Evolutionary conservation across 1,140 invertebrate genomes (phyloP).

Genomic region (Dendroctonus valens): DNA sequence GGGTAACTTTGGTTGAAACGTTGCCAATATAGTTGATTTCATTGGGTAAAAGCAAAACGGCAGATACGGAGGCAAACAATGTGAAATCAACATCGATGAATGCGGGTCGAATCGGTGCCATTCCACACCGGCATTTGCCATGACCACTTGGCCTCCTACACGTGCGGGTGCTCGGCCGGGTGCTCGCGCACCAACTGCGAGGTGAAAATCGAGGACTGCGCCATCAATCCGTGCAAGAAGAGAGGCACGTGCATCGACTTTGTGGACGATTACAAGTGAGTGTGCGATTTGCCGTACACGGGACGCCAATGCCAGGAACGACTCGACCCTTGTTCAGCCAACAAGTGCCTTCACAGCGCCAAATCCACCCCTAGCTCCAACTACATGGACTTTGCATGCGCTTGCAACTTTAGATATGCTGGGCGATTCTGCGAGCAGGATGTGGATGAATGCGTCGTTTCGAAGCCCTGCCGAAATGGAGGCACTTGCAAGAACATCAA

Average conservation of each 20-base stretch:
- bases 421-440: slow-evolving; percentile 83
- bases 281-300: slow-evolving; percentile 82
- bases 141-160: slow-evolving; percentile 79
- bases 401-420: slow-evolving; percentile 82
- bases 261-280: slow-evolving; percentile 87
- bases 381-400: slow-evolving; percentile 86
- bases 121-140: slow-evolving; percentile 83
- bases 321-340: slow-evolving; percentile 82
- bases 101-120: slow-evolving; percentile 91
- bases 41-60: background rate
- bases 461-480: slow-evolving; percentile 82
- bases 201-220: slow-evolving; percentile 85
- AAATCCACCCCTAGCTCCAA: slow-evolving; percentile 85
- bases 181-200: slow-evolving; percentile 91
- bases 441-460: slow-evolving; percentile 80
- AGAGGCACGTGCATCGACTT: slow-evolving; percentile 87
- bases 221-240: slow-evolving; percentile 80
- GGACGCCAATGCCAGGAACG: slow-evolving; percentile 79
- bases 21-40: background rate
- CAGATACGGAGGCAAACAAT: slow-evolving; percentile 63
- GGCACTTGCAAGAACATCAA: slow-evolving; percentile 85
- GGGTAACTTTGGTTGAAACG: slow-evolving; percentile 26
- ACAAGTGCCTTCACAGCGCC: slow-evolving; percentile 77
- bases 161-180: slow-evolving; percentile 84
- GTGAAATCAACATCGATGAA: slow-evolving; percentile 89